These are phyloP conservation scores for Callaeas wilsoni DNA, from an alignment of 2,113 vertebrate species.

Conservation along the genomic window DNA sequence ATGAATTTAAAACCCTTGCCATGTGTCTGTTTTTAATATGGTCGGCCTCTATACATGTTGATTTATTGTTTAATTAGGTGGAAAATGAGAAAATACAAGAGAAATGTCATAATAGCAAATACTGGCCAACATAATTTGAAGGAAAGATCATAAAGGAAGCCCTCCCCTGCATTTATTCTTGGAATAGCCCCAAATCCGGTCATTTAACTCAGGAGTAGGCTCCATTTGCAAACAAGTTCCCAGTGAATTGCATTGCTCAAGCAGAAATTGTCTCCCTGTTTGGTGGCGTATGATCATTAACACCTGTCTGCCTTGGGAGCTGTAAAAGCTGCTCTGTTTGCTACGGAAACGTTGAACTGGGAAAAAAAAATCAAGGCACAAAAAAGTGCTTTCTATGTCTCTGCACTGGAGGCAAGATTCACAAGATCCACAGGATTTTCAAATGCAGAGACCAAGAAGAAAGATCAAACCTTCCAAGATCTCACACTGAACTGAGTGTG, in stretches of 20 bases:
- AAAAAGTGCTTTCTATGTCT: neutral
- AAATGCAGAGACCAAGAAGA: neutral
- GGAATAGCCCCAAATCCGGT: neutral
- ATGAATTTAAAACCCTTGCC: neutral
- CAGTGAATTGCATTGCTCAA: neutral
- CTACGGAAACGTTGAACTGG: neutral
- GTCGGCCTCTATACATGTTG: neutral
- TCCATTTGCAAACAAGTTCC: neutral
- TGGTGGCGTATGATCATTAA: neutral
- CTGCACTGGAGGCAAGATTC: neutral
- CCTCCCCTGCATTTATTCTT: neutral
- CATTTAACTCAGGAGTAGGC: neutral
- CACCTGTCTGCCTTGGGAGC: neutral
- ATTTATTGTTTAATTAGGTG: constrained; percentile 58
- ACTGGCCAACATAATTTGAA: neutral
- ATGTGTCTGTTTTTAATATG: neutral
- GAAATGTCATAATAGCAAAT: neutral
- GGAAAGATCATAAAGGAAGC: neutral
- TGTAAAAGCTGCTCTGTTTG: neutral
- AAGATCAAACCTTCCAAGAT: neutral
- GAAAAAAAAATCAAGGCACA: neutral
- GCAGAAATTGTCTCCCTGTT: neutral
- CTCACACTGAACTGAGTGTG: neutral
- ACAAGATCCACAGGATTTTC: neutral
- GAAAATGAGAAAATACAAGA: constrained; percentile 14